Conservation (phyloP, 2,797 vertebrate genomes). For the Euthynnus affinis region DNA sequence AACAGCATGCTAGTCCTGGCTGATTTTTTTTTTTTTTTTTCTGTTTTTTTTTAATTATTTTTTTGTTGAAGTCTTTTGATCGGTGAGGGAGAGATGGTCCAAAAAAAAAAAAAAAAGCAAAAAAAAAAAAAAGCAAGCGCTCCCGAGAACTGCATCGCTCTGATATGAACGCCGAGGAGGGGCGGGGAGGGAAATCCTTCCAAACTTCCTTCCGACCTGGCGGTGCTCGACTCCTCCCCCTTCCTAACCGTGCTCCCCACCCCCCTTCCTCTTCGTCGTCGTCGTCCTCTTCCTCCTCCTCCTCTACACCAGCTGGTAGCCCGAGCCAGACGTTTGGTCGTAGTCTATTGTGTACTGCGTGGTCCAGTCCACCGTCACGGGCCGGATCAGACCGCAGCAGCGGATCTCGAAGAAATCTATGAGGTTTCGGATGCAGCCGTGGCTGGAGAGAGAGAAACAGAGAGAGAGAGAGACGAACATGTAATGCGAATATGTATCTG, state of each 20-base stretch:
- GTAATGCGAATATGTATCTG: no score
- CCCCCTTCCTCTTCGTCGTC: slow-evolving; percentile 14
- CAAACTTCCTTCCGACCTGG: slow-evolving; percentile 16
- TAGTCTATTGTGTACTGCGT: slow-evolving; percentile 99
- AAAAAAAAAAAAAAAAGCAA: no score
- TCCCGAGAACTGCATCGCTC: slow-evolving; percentile 73
- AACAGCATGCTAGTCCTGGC: slow-evolving; percentile 94
- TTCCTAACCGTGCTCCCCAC: background rate
- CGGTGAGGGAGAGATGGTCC: slow-evolving; percentile 86
- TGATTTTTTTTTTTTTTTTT: slow-evolving; percentile 68
- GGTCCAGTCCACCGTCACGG: slow-evolving; percentile 97
- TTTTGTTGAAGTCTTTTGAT: slow-evolving; percentile 70
- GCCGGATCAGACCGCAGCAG: slow-evolving; percentile 98
- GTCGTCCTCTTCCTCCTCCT: slow-evolving; percentile 29
- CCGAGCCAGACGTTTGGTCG: slow-evolving; percentile 96
- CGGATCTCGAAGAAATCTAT: slow-evolving; percentile 99
- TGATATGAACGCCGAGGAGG: slow-evolving; percentile 70
- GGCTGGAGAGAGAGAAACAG: slow-evolving; percentile 79
- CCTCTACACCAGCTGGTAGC: slow-evolving; percentile 97
- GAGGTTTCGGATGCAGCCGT: slow-evolving; percentile 97
- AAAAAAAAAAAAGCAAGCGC: slow-evolving; percentile 87
- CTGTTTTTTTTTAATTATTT: slow-evolving; percentile 56
- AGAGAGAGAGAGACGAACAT: slow-evolving; percentile 2
- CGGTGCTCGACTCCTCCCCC: slow-evolving; percentile 8
- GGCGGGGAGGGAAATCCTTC: slow-evolving; percentile 36